Evolutionary conservation across 2,797 vertebrate genomes (phyloP), one percentile per base, ranked within the genome.

Genomic region (Enteromius viviparus): DNA sequence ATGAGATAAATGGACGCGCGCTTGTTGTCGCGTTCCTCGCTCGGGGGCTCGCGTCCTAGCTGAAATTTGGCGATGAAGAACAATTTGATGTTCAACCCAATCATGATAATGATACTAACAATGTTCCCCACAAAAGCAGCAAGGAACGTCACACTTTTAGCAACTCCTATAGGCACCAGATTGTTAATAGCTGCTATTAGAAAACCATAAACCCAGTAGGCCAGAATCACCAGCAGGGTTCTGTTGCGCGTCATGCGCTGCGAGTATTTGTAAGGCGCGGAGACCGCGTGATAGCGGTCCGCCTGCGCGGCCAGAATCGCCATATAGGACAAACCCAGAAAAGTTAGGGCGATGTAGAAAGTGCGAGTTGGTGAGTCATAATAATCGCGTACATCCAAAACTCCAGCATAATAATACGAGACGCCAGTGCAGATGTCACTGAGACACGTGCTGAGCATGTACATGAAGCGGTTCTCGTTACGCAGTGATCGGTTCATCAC

Each of bases 391-490:
- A 95, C 94, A 15, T 95, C 91, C 1, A 96, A 68, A 9, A 92
- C 90, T 0, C 94, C 95, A 0, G 85, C 90, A 53, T 95, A 95
- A 79, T 93, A 96, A 75, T 95, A 95, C 0, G 94, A 93, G 17
- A 93, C 90, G 1, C 95, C 95, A 0, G 91, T 89, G 84, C 95
- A 94, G 60, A 93, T 81, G 91, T 96, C 95, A 65, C 95, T 95
- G 68, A 92, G 9, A 80, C 95, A 95, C 12, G 94, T 94, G 89
- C 94, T 96, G 84, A 95, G 84, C 95, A 96, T 95, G 91, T 95
- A 96, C 92, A 96, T 91, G 89, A 94, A 94, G 84, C 94, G 93
- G 89, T 95, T 95, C 90, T 95, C 92, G 2, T 58, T 80, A 82
- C 92, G 93, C 80, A 95, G 91, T n/a, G 92, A 88, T 78, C 80